Percentiles rank a stretch among this genome's conserved stretches.
Conservation (phyloP, 2,797 vertebrate species). For the Lerista edwardsae region DNA sequence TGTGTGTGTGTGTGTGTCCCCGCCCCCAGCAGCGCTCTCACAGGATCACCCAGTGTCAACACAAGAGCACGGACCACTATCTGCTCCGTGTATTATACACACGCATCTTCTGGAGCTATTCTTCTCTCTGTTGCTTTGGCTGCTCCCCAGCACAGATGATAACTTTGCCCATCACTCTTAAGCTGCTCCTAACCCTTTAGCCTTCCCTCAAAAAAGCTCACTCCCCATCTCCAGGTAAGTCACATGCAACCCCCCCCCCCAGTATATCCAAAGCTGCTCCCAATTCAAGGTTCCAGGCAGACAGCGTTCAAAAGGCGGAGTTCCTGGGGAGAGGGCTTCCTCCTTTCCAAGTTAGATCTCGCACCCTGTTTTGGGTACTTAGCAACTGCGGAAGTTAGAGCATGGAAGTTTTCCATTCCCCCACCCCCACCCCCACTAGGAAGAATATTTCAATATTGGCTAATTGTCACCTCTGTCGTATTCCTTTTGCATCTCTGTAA, state of each 20-base stretch:
- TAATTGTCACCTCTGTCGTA: background rate
- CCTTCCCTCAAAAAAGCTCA: no score
- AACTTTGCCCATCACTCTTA: background rate
- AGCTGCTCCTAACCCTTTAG: background rate
- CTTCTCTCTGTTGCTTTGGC: background rate
- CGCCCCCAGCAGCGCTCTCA: background rate
- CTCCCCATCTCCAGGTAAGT: background rate
- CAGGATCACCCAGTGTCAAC: background rate
- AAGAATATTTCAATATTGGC: no score
- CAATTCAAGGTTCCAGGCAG: no score
- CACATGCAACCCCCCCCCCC: background rate
- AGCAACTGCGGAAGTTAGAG: constrained; percentile 57
- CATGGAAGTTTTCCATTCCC: constrained; percentile 57
- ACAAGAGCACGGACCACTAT: no score
- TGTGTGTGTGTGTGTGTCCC: no score
- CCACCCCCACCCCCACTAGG: background rate
- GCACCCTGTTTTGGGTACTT: background rate
- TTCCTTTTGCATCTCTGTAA: background rate
- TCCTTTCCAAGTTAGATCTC: background rate
- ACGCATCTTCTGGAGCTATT: no score
- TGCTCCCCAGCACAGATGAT: background rate
- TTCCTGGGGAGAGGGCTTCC: background rate
- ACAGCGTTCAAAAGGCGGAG: no score
- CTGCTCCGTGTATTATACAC: no score
- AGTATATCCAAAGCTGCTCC: no score